Conservation (phyloP, 2,797 vertebrate species). For the Amniataba percoides region DNA sequence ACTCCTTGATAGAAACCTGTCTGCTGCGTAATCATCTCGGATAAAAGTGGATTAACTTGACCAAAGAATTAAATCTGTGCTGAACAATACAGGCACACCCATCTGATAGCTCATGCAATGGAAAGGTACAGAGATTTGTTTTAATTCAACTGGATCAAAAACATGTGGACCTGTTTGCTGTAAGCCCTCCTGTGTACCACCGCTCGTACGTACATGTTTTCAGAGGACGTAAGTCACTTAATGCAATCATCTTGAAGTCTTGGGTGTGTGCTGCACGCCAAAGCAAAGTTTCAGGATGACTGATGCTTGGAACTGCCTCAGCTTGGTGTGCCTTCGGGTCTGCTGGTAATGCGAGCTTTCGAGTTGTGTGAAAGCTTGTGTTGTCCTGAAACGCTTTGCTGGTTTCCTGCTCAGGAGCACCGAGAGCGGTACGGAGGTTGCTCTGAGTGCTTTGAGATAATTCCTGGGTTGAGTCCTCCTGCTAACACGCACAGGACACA, state of each 20-base stretch:
- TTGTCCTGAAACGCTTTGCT: constrained; percentile 39
- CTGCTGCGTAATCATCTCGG: constrained; percentile 38
- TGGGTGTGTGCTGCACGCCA: neutral
- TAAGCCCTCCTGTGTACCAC: neutral
- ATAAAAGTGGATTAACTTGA: constrained; percentile 45
- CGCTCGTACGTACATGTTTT: constrained; percentile 1
- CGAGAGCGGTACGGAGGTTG: constrained; percentile 28
- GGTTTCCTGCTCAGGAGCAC: constrained; percentile 16
- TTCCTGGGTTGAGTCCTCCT: constrained; percentile 39
- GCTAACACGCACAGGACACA: constrained; percentile 35
- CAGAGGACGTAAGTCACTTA: constrained; percentile 6
- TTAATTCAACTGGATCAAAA: neutral
- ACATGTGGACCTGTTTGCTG: neutral
- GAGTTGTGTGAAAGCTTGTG: constrained; percentile 36
- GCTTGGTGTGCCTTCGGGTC: constrained; percentile 15
- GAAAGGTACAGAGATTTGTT: constrained; percentile 4
- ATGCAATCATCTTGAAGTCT: neutral
- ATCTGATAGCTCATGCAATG: constrained; percentile 16
- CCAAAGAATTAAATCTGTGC: constrained; percentile 39
- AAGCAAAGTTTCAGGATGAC: constrained; percentile 29
- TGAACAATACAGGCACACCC: constrained; percentile 23
- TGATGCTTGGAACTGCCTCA: constrained; percentile 31
- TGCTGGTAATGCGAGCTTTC: constrained; percentile 33
- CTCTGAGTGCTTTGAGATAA: constrained; percentile 48
- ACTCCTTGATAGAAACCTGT: constrained; percentile 24